phyloP scores from a whole-genome alignment of 2,113 vertebrate species.

The Embiotoca jacksoni region DNA sequence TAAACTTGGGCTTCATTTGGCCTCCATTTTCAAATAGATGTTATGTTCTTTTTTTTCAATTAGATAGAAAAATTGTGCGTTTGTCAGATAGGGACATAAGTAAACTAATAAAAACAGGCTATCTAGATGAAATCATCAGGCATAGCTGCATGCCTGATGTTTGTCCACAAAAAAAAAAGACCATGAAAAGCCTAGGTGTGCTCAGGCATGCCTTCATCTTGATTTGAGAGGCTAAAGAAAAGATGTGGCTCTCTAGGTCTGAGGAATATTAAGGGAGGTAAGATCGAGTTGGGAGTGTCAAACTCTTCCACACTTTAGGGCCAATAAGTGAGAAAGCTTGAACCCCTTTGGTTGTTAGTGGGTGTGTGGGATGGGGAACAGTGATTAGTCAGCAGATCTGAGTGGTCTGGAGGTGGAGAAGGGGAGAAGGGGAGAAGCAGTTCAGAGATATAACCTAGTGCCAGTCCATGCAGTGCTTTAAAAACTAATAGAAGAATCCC shows the following conservation, averaged over 20 bases:
- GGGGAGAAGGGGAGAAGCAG: background rate
- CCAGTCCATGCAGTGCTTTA: background rate
- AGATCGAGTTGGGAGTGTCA: too few relatives aligned
- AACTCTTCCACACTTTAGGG: background rate
- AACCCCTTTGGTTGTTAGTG: background rate
- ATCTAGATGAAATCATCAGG: too few relatives aligned
- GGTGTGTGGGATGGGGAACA: too few relatives aligned
- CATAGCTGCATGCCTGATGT: too few relatives aligned
- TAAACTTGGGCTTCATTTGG: constrained; percentile 81
- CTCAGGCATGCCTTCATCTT: too few relatives aligned
- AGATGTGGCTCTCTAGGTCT: background rate
- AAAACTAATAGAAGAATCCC: background rate
- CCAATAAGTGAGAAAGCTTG: background rate
- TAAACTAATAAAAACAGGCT: too few relatives aligned
- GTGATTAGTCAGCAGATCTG: too few relatives aligned
- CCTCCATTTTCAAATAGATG: constrained; percentile 77
- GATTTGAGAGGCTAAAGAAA: too few relatives aligned
- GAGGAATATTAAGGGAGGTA: background rate
- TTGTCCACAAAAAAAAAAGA: too few relatives aligned
- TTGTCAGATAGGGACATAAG: background rate
- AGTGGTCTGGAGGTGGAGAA: too few relatives aligned
- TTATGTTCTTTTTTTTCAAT: constrained; percentile 9
- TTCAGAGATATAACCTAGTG: background rate
- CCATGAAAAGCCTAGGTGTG: too few relatives aligned
- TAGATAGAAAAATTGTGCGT: background rate